A percentile compares a stretch with the other conserved stretches of the same genome.
Conservation (phyloP, 2,888 invertebrate species). For the Xanthia icteritia region DNA sequence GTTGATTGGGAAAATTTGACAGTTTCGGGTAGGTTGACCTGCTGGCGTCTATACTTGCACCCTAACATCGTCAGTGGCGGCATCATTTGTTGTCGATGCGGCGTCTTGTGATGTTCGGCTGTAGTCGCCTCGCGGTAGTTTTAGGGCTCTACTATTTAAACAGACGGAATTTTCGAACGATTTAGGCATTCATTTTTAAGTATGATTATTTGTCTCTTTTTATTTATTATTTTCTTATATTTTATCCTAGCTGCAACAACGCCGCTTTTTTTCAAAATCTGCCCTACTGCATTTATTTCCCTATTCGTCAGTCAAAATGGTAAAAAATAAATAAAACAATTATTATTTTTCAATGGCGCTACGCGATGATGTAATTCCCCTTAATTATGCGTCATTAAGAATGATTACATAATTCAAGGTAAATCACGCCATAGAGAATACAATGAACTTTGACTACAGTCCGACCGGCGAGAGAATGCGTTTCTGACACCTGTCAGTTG, state of each 20-base stretch:
- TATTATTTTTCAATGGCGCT: conserved; percentile 15
- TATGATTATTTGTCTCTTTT: background rate
- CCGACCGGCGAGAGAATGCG: too few relatives aligned
- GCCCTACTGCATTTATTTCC: conserved; percentile 2
- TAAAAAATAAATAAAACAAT: conserved; percentile 10
- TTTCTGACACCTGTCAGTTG: too few relatives aligned
- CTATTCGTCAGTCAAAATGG: conserved; percentile 8
- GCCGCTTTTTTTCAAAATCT: background rate
- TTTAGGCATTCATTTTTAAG: background rate
- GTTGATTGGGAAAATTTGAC: too few relatives aligned
- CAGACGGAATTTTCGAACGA: background rate
- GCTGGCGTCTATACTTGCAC: too few relatives aligned
- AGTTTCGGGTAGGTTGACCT: too few relatives aligned
- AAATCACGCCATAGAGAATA: conserved; percentile 35
- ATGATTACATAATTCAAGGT: conserved; percentile 37
- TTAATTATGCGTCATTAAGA: conserved; percentile 37
- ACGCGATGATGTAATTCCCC: conserved; percentile 36
- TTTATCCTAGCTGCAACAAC: background rate
- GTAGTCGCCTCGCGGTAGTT: background rate
- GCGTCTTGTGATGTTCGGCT: background rate
- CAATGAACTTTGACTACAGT: conserved; percentile 31
- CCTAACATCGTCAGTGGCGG: too few relatives aligned
- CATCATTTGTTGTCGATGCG: background rate
- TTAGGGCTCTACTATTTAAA: background rate
- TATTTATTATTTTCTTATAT: background rate